Conservation (phyloP, 2,113 vertebrate genomes). For the Strix aluco region DNA sequence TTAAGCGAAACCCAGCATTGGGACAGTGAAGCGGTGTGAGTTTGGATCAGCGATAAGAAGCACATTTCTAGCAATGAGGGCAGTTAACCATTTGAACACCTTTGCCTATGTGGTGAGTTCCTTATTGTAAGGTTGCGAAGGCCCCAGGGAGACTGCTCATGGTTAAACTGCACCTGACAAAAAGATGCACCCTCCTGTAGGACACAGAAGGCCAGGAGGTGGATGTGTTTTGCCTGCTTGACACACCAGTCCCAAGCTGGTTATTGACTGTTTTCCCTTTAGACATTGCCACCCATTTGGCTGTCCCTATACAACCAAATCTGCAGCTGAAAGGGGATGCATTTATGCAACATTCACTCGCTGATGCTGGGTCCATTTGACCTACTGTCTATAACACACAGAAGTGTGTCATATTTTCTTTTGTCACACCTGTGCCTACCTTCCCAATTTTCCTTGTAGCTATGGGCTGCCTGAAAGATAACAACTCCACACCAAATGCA, state of each 20-base stretch:
- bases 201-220: rapidly evolving
- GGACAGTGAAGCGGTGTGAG: neutral
- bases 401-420: neutral
- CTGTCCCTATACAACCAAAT: neutral
- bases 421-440: neutral
- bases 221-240: neutral
- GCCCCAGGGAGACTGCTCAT: neutral
- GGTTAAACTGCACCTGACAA: neutral
- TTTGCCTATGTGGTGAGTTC: neutral
- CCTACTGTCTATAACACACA: neutral
- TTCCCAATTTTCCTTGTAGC: neutral
- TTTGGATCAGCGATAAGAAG: neutral
- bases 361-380: neutral
- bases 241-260: neutral
- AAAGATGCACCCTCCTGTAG: neutral
- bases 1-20: neutral
- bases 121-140: neutral
- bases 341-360: neutral
- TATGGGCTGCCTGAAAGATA: neutral
- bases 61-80: neutral
- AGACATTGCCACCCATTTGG: neutral
- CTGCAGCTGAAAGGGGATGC: neutral
- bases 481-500: neutral
- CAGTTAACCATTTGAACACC: neutral
- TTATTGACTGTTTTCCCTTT: neutral